phyloP scores from a whole-genome alignment of 35 echinoderm and acorn worm genomes.

The Heliocidaris erythrogramma region DNA sequence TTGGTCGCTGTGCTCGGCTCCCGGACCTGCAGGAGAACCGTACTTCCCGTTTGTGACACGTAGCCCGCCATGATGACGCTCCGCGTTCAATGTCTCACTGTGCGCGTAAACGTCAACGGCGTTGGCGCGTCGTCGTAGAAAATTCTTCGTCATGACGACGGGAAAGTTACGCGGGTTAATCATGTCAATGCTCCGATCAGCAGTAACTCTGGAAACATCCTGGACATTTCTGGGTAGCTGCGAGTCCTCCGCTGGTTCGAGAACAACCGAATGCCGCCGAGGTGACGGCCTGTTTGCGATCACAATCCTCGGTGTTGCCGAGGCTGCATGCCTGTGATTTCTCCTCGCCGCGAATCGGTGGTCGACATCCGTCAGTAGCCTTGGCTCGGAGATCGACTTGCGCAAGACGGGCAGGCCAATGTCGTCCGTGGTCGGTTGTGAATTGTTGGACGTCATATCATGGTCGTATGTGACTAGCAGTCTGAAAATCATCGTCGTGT shows the following conservation, averaged over 20 bases:
- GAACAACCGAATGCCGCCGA: not conserved
- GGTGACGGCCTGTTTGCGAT: not conserved
- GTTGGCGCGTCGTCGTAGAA: not conserved
- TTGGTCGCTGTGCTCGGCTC: not conserved
- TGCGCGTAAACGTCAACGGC: not conserved
- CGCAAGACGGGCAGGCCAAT: not conserved
- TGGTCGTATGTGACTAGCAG: not conserved
- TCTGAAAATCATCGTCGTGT: not conserved
- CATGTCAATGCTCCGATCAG: slow-evolving; percentile 28
- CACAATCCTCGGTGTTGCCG: not conserved
- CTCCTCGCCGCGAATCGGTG: not conserved
- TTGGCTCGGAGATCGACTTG: not conserved
- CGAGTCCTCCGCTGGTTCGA: not conserved
- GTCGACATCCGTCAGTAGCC: not conserved
- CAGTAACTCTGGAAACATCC: not conserved
- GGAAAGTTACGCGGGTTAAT: slow-evolving; percentile 29
- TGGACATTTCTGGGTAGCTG: not conserved
- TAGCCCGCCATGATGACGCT: not conserved
- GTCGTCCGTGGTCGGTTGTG: not conserved
- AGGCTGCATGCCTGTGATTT: not conserved
- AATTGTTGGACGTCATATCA: not conserved
- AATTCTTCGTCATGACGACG: slow-evolving; percentile 31
- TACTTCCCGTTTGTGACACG: not conserved
- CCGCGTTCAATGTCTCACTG: too few species aligned
- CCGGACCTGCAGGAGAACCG: not conserved